These are phyloP conservation scores for Xestia rhomboidea DNA, from an alignment of 2,888 invertebrate genomes.

Conservation along the genomic window DNA sequence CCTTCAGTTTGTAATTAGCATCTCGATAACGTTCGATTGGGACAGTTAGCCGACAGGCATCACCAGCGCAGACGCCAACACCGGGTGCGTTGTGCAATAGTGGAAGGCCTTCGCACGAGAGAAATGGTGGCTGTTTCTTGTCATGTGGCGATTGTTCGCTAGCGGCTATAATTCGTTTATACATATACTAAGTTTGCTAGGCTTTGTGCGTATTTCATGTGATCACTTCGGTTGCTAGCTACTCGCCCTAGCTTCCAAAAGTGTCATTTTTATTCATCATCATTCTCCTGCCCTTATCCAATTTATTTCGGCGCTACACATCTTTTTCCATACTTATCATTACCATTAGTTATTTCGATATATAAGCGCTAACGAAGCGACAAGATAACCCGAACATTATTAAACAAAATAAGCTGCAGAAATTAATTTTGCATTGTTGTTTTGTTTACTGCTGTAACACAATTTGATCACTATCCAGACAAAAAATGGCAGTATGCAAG, in stretches of 20 bases:
- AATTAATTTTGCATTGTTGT: not conserved
- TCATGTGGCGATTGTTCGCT: conserved; percentile 82
- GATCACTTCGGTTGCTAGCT: not conserved
- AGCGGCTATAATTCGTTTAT: conserved; percentile 67
- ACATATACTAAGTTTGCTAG: conserved; percentile 76
- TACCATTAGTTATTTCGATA: not conserved
- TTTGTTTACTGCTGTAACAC: not conserved
- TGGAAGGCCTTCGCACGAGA: conserved; percentile 87
- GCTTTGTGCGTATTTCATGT: conserved; percentile 65
- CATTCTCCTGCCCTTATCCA: not conserved
- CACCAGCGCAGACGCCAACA: conserved; percentile 70
- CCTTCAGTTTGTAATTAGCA: conserved; percentile 37
- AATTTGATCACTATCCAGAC: not conserved
- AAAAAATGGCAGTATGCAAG: not conserved
- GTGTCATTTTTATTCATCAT: conserved; percentile 7
- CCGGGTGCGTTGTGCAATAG: conserved; percentile 82
- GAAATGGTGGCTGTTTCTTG: conserved; percentile 87
- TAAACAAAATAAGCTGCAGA: conserved; percentile 1
- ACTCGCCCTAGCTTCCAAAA: conserved; percentile 39
- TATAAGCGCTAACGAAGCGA: conserved; percentile 8
- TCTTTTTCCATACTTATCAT: not conserved
- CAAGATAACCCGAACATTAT: not conserved
- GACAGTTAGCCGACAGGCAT: conserved; percentile 67
- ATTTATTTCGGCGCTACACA: not conserved
- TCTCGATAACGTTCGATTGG: conserved; percentile 63